Conservation (phyloP, 64 coral and sea anemone species). For the Pachyseris speciosa region DNA sequence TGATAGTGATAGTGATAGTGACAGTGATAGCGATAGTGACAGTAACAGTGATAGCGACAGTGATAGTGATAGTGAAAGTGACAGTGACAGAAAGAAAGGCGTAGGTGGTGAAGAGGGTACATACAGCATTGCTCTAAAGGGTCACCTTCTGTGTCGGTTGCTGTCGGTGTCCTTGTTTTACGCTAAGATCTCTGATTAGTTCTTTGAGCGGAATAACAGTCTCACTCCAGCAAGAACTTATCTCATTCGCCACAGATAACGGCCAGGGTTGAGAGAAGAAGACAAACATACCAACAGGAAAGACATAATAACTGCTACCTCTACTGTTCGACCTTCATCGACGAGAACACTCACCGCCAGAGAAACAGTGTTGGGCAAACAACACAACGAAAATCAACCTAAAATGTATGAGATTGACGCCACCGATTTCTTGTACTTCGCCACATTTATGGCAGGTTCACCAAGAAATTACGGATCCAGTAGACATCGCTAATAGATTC, state of each 20-base stretch:
- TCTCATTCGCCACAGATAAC: slow-evolving; percentile 20
- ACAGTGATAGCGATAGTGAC: too few species aligned
- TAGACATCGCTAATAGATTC: too few species aligned
- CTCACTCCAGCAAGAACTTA: background rate
- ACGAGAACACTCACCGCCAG: too few species aligned
- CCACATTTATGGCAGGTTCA: background rate
- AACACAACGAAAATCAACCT: background rate
- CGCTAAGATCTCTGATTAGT: background rate
- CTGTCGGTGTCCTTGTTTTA: background rate
- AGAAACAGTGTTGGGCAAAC: too few species aligned
- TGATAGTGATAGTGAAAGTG: too few species aligned
- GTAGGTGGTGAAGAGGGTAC: too few species aligned
- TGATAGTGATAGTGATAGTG: too few species aligned
- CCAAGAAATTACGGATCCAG: too few species aligned
- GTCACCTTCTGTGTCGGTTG: too few species aligned
- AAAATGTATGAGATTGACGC: background rate
- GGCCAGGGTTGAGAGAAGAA: background rate
- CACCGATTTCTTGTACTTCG: background rate
- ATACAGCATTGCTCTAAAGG: too few species aligned
- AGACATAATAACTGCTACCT: background rate
- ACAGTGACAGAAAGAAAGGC: too few species aligned
- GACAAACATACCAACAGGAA: background rate
- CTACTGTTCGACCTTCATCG: background rate
- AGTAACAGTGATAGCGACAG: too few species aligned
- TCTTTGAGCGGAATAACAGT: background rate